Evolutionary conservation across 2,888 invertebrate genomes (phyloP).

Genomic region (Myopa testacea): DNA sequence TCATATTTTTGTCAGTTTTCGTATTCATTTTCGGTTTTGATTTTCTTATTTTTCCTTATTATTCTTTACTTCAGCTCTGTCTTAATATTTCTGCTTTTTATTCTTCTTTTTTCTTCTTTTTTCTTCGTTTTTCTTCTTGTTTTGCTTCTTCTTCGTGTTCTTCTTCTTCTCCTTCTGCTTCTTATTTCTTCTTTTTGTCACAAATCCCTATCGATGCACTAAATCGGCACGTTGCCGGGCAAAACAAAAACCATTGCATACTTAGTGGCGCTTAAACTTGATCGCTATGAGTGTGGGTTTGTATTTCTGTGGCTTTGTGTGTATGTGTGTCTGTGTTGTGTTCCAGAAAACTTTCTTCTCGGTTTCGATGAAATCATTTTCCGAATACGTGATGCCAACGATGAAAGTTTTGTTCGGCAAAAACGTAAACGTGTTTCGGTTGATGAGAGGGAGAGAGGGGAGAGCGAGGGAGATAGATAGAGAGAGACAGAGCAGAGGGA

Average conservation of each 20-base stretch:
- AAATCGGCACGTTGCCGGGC: slow-evolving; percentile 16
- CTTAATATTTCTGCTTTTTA: background rate
- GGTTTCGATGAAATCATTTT: slow-evolving; percentile 17
- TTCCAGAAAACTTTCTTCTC: background rate
- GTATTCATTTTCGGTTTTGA: too few species aligned
- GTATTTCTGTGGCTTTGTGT: too few species aligned
- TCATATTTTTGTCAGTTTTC: too few species aligned
- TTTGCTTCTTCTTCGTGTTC: background rate
- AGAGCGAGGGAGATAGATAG: too few species aligned
- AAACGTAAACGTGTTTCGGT: slow-evolving; percentile 19
- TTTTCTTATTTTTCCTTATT: too few species aligned
- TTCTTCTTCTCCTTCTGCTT: background rate
- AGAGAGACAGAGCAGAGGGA: too few species aligned
- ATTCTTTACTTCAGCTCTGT: too few species aligned
- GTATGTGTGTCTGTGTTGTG: background rate
- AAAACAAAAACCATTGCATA: slow-evolving; percentile 24
- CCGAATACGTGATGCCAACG: slow-evolving; percentile 29
- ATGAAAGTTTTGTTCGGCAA: slow-evolving; percentile 4
- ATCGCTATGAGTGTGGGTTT: background rate
- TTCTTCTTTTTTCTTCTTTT: background rate
- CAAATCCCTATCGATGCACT: slow-evolving; percentile 19
- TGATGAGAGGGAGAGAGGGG: too few species aligned
- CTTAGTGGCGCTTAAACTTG: slow-evolving; percentile 34
- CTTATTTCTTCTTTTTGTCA: background rate
- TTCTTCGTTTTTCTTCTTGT: background rate